Conservation (phyloP, 1,140 invertebrate species). For the Globodera ellingtonae region DNA sequence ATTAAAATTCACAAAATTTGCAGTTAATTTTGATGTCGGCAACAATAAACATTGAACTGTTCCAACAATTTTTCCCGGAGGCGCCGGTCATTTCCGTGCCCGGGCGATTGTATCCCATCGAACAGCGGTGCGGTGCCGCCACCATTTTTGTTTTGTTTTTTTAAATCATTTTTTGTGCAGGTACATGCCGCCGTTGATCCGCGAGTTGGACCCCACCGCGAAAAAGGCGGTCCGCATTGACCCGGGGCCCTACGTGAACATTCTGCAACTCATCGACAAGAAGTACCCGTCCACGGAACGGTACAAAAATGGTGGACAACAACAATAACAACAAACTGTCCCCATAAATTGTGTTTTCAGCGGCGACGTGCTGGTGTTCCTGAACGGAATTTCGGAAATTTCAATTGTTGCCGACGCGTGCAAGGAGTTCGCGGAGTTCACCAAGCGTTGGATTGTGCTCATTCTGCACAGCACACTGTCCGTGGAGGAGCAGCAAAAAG, state of each 20-base stretch:
- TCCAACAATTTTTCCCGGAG: conserved; percentile 83
- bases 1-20: neutral
- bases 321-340: neutral
- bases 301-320: neutral
- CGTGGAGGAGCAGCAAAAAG: conserved; percentile 89
- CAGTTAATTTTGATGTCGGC: conserved; percentile 97
- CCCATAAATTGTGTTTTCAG: conserved; percentile 62
- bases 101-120: conserved; percentile 83
- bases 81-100: conserved; percentile 85
- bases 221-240: conserved; percentile 76
- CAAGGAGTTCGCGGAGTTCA: conserved; percentile 78
- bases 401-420: conserved; percentile 81
- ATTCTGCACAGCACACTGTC: conserved; percentile 87
- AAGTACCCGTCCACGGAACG: conserved; percentile 74
- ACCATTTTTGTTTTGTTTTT: neutral
- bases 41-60: conserved; percentile 93
- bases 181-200: conserved; percentile 45
- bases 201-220: conserved; percentile 60
- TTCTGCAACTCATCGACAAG: conserved; percentile 78
- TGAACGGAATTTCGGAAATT: conserved; percentile 94
- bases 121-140: conserved; percentile 17
- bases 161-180: neutral
- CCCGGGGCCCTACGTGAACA: conserved; percentile 85
- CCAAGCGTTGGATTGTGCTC: conserved; percentile 88
- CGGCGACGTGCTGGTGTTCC: conserved; percentile 92